Evolutionary conservation across 2,113 vertebrate species (phyloP), one percentile per base, ranked within the genome.

Genomic region (Lota lota): DNA sequence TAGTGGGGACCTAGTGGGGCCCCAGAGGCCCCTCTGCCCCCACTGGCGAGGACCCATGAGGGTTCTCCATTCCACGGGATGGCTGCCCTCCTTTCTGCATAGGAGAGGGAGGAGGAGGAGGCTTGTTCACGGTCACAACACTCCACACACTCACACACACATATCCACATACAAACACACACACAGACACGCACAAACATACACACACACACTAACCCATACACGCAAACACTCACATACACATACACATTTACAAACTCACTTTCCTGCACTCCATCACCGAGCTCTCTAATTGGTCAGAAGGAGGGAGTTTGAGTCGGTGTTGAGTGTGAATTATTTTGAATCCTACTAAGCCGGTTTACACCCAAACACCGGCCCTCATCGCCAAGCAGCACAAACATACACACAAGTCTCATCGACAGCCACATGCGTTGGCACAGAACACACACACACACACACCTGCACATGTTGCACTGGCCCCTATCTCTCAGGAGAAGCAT

Each of bases 121-220:
- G 87, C 86, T 83, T 83, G 82, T 82, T 88, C 89, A 89, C 85
- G 86, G 87, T 79, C 87, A 82, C 68, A 88, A 79, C 82, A 83
- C 87, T 89, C 79, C 77, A 85, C 67, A 18, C 66, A 4, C 76
- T 69, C 78, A 87, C 85, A 87, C 82, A 56, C 53, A 56, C 53
- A 56, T 19, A 56, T 16, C 18, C 53, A 56, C 17, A 56, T 14
- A 56, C 53, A 56, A 12, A 56, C 53, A 53, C 50, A 12, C 5
- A 53, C 11, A 53, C 50, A 53, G 2, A 53, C 50, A 53, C 11
- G n/a, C 58, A 60, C 58, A 60, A 20, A 60, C 58, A 60, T 20
- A 12, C 20, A 11, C n/a, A 56, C 0, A n/a, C 40, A 47, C 36
- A 40, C 36, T 1, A 54, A 3, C 4, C 53, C 53, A 54, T 14